phyloP scores from a whole-genome alignment of 2,797 vertebrate genomes.

The Podarcis siculus region DNA sequence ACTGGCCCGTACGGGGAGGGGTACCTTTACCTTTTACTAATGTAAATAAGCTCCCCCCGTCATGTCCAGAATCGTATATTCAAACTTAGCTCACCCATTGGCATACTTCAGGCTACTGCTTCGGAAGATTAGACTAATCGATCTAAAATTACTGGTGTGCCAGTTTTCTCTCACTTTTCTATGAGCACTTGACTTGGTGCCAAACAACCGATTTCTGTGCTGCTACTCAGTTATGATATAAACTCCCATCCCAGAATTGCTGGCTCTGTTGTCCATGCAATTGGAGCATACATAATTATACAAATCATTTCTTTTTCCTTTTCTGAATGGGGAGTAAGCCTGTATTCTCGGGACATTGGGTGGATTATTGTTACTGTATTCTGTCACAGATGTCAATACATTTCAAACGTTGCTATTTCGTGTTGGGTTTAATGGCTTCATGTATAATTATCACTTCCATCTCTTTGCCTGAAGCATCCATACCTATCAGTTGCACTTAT shows the following conservation, averaged over 20 bases:
- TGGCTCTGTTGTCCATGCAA: background rate
- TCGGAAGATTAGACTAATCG: background rate
- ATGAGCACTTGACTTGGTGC: background rate
- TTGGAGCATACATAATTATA: slow-evolving; percentile 22
- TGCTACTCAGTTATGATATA: background rate
- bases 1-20: too few species aligned
- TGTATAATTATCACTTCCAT: background rate
- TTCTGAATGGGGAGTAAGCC: background rate
- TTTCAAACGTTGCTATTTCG: background rate
- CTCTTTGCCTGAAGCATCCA: background rate
- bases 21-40: too few species aligned
- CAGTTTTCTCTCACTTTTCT: background rate
- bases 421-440: background rate
- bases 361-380: background rate
- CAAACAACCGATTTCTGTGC: background rate
- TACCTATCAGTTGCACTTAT: background rate
- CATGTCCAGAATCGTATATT: background rate
- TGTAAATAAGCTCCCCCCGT: too few species aligned
- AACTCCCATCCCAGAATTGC: background rate
- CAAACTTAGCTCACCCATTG: background rate
- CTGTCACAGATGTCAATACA: background rate
- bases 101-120: background rate
- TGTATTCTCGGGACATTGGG: background rate
- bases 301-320: slow-evolving; percentile 3
- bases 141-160: background rate